These are phyloP conservation scores for Protophormia terraenovae DNA, from an alignment of 2,888 invertebrate species.

Conservation along the genomic window DNA sequence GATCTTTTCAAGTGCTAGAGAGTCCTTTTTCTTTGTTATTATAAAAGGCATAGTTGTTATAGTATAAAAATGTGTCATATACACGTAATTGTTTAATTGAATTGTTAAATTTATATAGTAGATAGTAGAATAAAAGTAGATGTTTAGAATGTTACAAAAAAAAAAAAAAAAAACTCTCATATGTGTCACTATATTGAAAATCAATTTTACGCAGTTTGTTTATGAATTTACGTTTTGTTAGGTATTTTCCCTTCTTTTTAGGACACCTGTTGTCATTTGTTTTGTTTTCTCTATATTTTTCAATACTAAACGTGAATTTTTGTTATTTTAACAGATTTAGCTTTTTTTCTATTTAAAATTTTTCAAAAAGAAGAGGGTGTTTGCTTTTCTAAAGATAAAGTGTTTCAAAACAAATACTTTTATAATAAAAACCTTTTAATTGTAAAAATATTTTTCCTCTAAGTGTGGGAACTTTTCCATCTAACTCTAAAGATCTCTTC, in stretches of 20 bases:
- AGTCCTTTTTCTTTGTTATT: constrained; percentile 8
- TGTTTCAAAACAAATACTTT: constrained; percentile 34
- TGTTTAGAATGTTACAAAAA: too few relatives aligned
- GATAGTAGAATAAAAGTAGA: too few relatives aligned
- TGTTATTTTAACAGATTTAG: constrained; percentile 66
- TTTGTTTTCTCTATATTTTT: background rate
- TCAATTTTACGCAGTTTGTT: constrained; percentile 66
- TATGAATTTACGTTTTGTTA: constrained; percentile 28
- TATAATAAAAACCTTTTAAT: constrained; percentile 15
- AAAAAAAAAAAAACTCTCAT: too few relatives aligned
- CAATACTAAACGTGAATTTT: constrained; percentile 35
- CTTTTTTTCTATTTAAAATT: constrained; percentile 21
- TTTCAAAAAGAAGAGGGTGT: constrained; percentile 31
- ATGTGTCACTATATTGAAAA: constrained; percentile 47
- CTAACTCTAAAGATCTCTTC: background rate
- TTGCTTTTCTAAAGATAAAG: constrained; percentile 16
- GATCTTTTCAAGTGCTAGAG: constrained; percentile 55
- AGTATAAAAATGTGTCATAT: constrained; percentile 48
- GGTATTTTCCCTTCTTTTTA: constrained; percentile 6
- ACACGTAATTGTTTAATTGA: constrained; percentile 59
- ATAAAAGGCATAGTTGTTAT: background rate
- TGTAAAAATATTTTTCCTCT: constrained; percentile 21
- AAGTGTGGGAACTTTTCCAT: constrained; percentile 59
- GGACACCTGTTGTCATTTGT: constrained; percentile 50
- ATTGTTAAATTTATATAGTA: too few relatives aligned